Evolutionary conservation across 2,113 vertebrate species (phyloP).

Genomic region (Hucho hucho): DNA sequence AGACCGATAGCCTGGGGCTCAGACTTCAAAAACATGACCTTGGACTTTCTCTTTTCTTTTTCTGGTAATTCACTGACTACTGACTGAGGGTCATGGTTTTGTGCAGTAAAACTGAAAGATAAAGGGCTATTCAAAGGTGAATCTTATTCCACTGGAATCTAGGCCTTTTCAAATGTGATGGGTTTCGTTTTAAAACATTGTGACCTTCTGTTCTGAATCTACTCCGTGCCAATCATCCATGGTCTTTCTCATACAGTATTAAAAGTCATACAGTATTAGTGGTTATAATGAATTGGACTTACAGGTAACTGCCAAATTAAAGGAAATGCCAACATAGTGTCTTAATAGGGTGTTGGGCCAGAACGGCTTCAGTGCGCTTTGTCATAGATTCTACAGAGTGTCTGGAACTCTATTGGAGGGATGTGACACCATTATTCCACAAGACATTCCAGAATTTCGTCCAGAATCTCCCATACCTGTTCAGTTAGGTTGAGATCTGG

Average conservation of each 20-base stretch:
- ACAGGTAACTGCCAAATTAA: too few relatives aligned
- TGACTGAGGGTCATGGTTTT: slow-evolving; percentile 26
- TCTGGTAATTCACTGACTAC: slow-evolving; percentile 42
- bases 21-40: slow-evolving; percentile 48
- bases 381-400: not conserved
- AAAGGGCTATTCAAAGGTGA: slow-evolving; percentile 14
- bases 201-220: not conserved
- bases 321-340: too few relatives aligned
- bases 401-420: too few relatives aligned
- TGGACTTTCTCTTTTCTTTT: slow-evolving; percentile 25
- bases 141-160: not conserved
- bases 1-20: slow-evolving; percentile 43
- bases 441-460: too few relatives aligned
- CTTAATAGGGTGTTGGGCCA: too few relatives aligned
- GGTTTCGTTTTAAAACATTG: not conserved
- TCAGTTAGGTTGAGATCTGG: too few relatives aligned
- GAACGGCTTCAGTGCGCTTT: not conserved
- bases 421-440: too few relatives aligned
- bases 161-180: not conserved
- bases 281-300: too few relatives aligned
- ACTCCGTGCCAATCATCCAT: not conserved
- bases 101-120: slow-evolving; percentile 18
- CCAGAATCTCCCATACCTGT: too few relatives aligned
- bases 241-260: not conserved
- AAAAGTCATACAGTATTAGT: too few relatives aligned